Evolutionary conservation across 2,113 vertebrate genomes (phyloP).

Genomic region (Porphyrio hochstetteri): DNA sequence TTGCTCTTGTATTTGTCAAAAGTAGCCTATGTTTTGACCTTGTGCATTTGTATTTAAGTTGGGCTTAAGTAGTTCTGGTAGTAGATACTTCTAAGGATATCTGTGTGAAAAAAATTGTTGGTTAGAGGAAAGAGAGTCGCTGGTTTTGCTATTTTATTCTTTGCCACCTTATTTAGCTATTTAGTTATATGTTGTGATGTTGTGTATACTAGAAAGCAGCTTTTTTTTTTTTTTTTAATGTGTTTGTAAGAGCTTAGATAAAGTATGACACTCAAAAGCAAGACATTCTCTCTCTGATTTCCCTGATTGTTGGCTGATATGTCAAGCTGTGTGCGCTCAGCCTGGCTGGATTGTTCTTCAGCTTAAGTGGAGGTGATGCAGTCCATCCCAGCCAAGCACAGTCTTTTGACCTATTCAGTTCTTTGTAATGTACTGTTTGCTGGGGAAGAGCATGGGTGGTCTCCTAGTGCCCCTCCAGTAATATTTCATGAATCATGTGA

Average conservation of each 20-base stretch:
- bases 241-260: background rate
- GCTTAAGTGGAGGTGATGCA: background rate
- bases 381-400: background rate
- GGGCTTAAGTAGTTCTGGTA: background rate
- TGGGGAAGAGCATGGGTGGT: background rate
- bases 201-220: background rate
- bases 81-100: background rate
- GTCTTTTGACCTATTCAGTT: background rate
- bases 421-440: background rate
- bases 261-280: background rate
- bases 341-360: background rate
- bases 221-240: background rate
- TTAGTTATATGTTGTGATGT: background rate
- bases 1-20: background rate
- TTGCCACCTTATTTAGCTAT: background rate
- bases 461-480: background rate
- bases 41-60: background rate
- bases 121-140: background rate
- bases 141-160: background rate
- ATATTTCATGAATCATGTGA: background rate
- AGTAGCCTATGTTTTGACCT: background rate
- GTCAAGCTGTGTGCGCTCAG: background rate
- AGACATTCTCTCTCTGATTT: background rate
- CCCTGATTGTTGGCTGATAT: background rate
- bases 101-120: background rate